These are phyloP conservation scores for Drosophila murphyi DNA, from an alignment of 1,140 invertebrate species.

Conservation along the genomic window DNA sequence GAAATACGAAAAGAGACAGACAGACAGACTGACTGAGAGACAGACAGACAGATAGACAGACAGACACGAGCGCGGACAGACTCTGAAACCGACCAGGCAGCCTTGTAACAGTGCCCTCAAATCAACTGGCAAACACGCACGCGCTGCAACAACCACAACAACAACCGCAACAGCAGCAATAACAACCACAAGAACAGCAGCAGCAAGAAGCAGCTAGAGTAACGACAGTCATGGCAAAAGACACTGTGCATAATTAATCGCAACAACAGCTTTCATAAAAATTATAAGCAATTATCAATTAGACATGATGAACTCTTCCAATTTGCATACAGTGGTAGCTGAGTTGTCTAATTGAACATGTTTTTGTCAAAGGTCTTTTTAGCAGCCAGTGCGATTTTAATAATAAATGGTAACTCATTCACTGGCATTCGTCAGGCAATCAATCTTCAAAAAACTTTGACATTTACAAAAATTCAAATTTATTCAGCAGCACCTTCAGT, in stretches of 20 bases:
- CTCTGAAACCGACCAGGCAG: conserved; percentile 47
- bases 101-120: conserved; percentile 82
- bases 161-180: conserved; percentile 14
- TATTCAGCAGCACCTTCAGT: too few species aligned
- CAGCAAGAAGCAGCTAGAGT: conserved; percentile 4
- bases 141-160: conserved; percentile 36
- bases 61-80: background rate
- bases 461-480: too few species aligned
- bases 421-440: too few species aligned
- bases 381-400: too few species aligned
- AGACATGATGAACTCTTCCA: background rate
- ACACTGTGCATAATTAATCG: conserved; percentile 46
- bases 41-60: conserved; percentile 1
- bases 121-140: conserved; percentile 70
- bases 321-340: background rate
- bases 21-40: conserved; percentile 19
- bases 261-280: conserved; percentile 25
- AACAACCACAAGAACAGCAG: conserved; percentile 23
- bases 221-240: conserved; percentile 30
- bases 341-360: background rate
- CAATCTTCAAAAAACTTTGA: too few species aligned
- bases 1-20: conserved; percentile 4
- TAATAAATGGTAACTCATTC: too few species aligned
- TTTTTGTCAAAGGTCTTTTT: background rate
- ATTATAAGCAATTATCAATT: conserved; percentile 8